Base-by-base conservation (phyloP, 2,797 vertebrate genomes). In the Orestias chungarensis region DNA sequence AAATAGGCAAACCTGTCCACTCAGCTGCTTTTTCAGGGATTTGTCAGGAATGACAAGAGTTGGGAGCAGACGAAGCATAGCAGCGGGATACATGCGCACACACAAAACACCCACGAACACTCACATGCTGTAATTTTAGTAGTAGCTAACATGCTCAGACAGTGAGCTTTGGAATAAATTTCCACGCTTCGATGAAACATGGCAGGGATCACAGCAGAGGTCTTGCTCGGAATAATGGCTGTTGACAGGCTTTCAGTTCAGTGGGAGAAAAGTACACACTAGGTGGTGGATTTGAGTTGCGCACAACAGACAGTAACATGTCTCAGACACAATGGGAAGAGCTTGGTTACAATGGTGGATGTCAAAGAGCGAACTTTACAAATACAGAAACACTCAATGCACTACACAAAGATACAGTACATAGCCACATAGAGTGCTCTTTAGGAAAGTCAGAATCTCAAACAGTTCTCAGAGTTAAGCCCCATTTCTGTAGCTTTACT, bases 151-250 rank as follows among this genome's bases (percentile, higher is more conserved):
- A 70, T 86, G 81, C 79, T 84, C 84, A 87, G 89, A 92, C 90
- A 93, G 83, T 74, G 74, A 75, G 86, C 84, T 87, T 88, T 81
- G 78, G 85, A 86, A 81, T 86, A 90, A 89, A 86, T 76, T 84
- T 88, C 86, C 82, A 87, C 68, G 74, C 82, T 84, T 76, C 82
- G 81, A 93, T 92, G 88, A 87, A 91, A 93, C 91, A 92, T 93
- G 92, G 90, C 91, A 92, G 87, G 83, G 90, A 91, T 92, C 89
- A 89, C 90, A 89, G 81, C 80, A 77, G 80, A 90, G 88, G 89
- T 87, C 89, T 87, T 90, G 92, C 83, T 88, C 17, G 79, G 85
- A 82, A 89, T 92, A 91, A 93, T 90, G 74, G 79, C 85, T 86
- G 86, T 78, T 84, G 92, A 92, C 92, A 92, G 85, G 84, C 84